Evolutionary conservation across 2,888 invertebrate species (phyloP), one percentile per base, ranked within the genome.

Genomic region (Lochmaea capreae): DNA sequence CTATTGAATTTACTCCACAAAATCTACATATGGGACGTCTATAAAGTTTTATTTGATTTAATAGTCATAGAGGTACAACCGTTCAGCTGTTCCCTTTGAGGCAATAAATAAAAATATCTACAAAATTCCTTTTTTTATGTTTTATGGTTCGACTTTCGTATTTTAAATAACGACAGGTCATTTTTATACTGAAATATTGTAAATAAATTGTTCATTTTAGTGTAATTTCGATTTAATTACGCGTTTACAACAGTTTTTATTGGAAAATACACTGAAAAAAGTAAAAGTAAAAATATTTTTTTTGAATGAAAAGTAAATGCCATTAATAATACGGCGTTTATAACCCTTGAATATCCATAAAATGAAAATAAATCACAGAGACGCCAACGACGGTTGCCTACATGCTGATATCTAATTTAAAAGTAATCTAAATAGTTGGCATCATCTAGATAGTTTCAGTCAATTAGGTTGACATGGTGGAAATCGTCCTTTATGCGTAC

Each of bases 21-120:
- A 81, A 82, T 81, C 82, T 84, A 83, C 83, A 85, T 84, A 84
- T 83, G 84, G 83, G 77, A 77, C 80, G 81, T 80, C 83, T 82
- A 84, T 85, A 85, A 85, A 85, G 79, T 84, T 85, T 85, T 85
- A 84, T 84, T 84, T 83, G 83, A 84, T 84, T 82, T 81, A 82
- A 83, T 83, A 82, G 82, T 78, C 77, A 80, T 80, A 79, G 79
- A 78, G 79, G 80, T 81, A 79, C 78, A 76, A 68, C 76, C 78
- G 78, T 80, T 79, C 78, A 76, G 74, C 72, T 77, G 75, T 77
- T 78, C 79, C 79, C 77, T 76, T 75, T 77, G 62, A 78, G 71
- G 79, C 80, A 79, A 81, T 81, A 81, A 81, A 81, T 81, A 79
- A 79, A 80, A 76, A 63, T 63, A 63, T 42, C 54, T 77, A 79